Percentiles rank a stretch among this genome's conserved stretches.
Conservation (phyloP, 2,113 vertebrate genomes). For the Urocynchramus pylzowi region DNA sequence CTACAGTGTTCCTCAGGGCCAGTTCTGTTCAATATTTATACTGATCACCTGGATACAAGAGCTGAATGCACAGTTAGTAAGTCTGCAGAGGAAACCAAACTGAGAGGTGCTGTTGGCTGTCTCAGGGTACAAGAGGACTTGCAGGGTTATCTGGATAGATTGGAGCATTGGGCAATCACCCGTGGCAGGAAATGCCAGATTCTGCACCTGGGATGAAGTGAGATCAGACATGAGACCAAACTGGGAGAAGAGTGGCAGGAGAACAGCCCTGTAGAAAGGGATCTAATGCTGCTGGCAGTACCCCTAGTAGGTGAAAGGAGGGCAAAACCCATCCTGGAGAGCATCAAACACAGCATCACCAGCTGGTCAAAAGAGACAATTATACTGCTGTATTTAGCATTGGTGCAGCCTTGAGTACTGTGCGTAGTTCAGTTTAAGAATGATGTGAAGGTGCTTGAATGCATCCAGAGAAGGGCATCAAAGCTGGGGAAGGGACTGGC, state of each 20-base stretch:
- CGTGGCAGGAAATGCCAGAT: background rate
- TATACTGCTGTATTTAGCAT: background rate
- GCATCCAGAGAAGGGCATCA: background rate
- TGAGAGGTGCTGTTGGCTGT: background rate
- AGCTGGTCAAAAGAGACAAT: background rate
- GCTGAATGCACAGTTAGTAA: background rate
- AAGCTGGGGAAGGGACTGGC: background rate
- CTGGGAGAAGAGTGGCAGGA: background rate
- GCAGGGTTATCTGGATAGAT: background rate
- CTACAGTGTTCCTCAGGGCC: background rate
- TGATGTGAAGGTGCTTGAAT: background rate
- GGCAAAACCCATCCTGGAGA: background rate
- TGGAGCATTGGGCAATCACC: background rate
- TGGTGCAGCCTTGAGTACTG: background rate
- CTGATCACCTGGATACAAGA: background rate
- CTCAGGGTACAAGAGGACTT: background rate
- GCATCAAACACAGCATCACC: background rate
- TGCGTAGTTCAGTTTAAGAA: background rate
- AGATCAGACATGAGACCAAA: background rate
- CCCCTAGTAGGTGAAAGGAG: background rate
- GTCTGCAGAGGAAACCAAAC: background rate
- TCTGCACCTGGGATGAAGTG: background rate
- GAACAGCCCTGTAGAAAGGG: background rate
- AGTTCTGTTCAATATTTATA: background rate
- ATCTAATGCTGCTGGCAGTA: background rate